Evolutionary conservation across 2,888 invertebrate species (phyloP).

Genomic region (Heliconius hortense): DNA sequence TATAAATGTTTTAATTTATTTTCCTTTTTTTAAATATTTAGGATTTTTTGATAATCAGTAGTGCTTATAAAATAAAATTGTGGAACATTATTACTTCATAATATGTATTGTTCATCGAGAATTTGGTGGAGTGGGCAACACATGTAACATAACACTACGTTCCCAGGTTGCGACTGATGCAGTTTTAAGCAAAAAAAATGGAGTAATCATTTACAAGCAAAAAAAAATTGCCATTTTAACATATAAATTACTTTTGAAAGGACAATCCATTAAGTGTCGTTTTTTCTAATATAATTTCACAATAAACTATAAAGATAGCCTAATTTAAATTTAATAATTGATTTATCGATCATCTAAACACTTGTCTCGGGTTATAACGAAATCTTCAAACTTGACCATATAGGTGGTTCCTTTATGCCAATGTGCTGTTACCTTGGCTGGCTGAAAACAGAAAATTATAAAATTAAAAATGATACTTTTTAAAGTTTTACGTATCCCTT

Average conservation of each 20-base stretch:
- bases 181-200: too few species aligned
- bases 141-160: too few species aligned
- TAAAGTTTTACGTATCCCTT: not conserved
- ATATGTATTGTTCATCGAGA: too few species aligned
- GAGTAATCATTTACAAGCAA: too few species aligned
- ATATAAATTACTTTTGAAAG: too few species aligned
- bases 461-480: not conserved
- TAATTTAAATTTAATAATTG: not conserved
- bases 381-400: constrained; percentile 98
- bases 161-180: too few species aligned
- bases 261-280: too few species aligned
- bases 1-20: constrained; percentile 8
- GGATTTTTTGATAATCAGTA: not conserved
- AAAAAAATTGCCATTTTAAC: too few species aligned
- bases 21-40: not conserved
- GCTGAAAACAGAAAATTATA: constrained; percentile 79
- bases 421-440: constrained; percentile 98
- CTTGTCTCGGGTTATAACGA: constrained; percentile 94
- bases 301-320: not conserved
- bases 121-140: too few species aligned
- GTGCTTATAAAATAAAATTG: too few species aligned
- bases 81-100: too few species aligned
- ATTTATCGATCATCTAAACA: constrained; percentile 91
- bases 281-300: too few species aligned
- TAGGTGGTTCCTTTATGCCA: constrained; percentile 99